Percentiles rank a stretch among this genome's conserved stretches.
phyloP scores from a whole-genome alignment of 2,797 vertebrate genomes.

The Scleropages formosus region DNA sequence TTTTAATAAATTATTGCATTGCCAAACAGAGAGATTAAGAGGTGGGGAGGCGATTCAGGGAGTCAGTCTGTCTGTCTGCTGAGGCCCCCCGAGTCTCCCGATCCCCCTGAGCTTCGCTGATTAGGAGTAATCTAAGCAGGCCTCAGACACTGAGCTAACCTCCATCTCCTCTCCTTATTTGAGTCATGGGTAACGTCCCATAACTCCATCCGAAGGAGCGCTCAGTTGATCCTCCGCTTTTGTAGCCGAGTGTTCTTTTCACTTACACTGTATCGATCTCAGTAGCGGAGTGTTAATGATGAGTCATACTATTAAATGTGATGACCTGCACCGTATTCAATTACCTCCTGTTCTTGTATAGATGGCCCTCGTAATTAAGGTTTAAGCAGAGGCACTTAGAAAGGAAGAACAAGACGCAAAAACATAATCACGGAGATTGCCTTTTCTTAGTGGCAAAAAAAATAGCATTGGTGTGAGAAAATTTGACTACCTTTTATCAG shows the following conservation, averaged over 20 bases:
- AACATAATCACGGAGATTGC: slow-evolving; percentile 47
- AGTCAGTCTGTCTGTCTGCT: slow-evolving; percentile 12
- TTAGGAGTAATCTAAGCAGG: slow-evolving; percentile 49
- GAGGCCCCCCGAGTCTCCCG: neutral
- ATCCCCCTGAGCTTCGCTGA: slow-evolving; percentile 35
- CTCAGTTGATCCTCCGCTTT: slow-evolving; percentile 47
- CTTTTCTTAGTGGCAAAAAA: slow-evolving; percentile 31
- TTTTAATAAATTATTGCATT: no score
- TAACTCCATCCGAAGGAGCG: slow-evolving; percentile 56
- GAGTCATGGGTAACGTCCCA: slow-evolving; percentile 48
- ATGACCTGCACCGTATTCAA: slow-evolving; percentile 55
- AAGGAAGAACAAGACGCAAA: slow-evolving; percentile 34
- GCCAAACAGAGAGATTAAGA: neutral
- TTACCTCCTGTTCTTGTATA: slow-evolving; percentile 46
- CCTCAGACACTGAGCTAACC: slow-evolving; percentile 33
- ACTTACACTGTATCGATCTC: slow-evolving; percentile 54
- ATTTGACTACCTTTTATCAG: slow-evolving; percentile 41
- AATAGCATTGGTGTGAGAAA: slow-evolving; percentile 21
- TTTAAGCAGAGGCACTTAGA: slow-evolving; percentile 42
- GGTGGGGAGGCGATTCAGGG: slow-evolving; percentile 7
- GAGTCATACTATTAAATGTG: slow-evolving; percentile 63
- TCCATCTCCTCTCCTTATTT: slow-evolving; percentile 27
- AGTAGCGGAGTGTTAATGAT: slow-evolving; percentile 60
- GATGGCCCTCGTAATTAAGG: slow-evolving; percentile 50
- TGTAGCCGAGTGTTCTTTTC: slow-evolving; percentile 59